phyloP scores from a whole-genome alignment of 1,140 invertebrate species.

The Drosophila malerkotliana region DNA sequence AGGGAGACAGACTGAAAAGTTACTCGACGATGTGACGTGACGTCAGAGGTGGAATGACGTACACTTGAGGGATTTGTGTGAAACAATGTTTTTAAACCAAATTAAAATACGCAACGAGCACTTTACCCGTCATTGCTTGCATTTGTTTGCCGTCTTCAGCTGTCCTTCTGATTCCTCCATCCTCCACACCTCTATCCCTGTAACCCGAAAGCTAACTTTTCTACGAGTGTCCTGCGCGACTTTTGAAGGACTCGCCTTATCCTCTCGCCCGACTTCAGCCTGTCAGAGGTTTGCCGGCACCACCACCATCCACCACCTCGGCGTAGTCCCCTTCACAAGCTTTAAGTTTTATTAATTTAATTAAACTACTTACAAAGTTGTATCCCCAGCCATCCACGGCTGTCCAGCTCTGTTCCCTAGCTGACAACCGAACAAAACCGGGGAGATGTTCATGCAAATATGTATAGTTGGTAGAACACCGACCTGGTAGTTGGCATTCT shows the following conservation, averaged over 20 bases:
- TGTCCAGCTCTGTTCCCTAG: slow-evolving; percentile 41
- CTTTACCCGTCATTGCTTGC: slow-evolving; percentile 81
- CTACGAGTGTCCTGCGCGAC: slow-evolving; percentile 70
- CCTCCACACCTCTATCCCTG: not conserved
- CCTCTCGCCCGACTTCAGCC: slow-evolving; percentile 20
- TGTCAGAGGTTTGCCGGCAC: slow-evolving; percentile 26
- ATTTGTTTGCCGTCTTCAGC: slow-evolving; percentile 77
- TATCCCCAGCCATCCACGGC: slow-evolving; percentile 67
- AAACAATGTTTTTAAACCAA: slow-evolving; percentile 81
- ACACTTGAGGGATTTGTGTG: slow-evolving; percentile 76
- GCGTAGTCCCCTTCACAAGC: slow-evolving; percentile 40
- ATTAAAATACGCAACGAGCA: slow-evolving; percentile 82
- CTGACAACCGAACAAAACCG: slow-evolving; percentile 48
- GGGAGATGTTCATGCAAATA: slow-evolving; percentile 26
- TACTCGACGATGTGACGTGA: slow-evolving; percentile 61
- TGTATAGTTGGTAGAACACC: slow-evolving; percentile 13
- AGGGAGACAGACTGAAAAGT: slow-evolving; percentile 28
- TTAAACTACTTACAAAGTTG: slow-evolving; percentile 82
- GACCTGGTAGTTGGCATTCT: slow-evolving; percentile 7
- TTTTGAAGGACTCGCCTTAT: slow-evolving; percentile 51
- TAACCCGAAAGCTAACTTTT: slow-evolving; percentile 41
- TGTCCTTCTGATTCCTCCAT: slow-evolving; percentile 38
- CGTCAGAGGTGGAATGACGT: slow-evolving; percentile 74
- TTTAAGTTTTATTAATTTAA: slow-evolving; percentile 83
- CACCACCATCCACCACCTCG: not conserved